Conservation (phyloP, 2,113 vertebrate genomes). For the Corythornis vintsioides region DNA sequence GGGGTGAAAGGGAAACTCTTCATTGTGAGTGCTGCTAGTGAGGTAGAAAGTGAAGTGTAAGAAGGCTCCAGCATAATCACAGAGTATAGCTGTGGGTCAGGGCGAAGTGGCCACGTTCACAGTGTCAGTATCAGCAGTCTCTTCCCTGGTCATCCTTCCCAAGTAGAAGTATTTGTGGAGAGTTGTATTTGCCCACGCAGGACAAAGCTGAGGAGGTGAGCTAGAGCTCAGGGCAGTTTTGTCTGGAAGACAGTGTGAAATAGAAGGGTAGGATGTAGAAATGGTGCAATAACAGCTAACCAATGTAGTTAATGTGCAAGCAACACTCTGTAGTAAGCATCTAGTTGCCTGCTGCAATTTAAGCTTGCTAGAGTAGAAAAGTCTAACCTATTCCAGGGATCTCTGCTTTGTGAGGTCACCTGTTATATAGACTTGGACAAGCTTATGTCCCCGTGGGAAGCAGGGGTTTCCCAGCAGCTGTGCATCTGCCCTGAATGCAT, state of each 20-base stretch:
- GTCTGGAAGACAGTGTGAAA: neutral
- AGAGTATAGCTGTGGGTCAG: neutral
- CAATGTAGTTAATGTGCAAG: conserved; percentile 59
- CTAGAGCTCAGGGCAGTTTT: neutral
- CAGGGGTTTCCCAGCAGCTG: neutral
- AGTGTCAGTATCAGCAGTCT: neutral
- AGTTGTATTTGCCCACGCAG: neutral
- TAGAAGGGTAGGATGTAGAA: neutral
- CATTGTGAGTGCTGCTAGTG: neutral
- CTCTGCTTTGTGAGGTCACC: conserved; percentile 67
- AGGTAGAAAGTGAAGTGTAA: neutral
- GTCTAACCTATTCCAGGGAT: conserved; percentile 79
- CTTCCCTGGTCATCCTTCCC: neutral
- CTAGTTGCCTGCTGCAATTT: conserved; percentile 79
- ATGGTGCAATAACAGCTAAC: rapidly evolving
- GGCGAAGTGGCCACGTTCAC: neutral
- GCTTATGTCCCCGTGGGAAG: rapidly evolving
- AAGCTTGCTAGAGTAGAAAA: conserved; percentile 80
- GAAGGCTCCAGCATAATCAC: neutral
- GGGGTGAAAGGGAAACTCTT: neutral
- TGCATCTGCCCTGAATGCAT: neutral
- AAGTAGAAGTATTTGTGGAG: neutral
- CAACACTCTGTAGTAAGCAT: conserved; percentile 83
- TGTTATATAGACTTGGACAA: conserved; percentile 79
- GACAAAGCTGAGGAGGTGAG: neutral